Evolutionary conservation across 2,888 invertebrate genomes (phyloP).

Genomic region (Brenthis hecate): DNA sequence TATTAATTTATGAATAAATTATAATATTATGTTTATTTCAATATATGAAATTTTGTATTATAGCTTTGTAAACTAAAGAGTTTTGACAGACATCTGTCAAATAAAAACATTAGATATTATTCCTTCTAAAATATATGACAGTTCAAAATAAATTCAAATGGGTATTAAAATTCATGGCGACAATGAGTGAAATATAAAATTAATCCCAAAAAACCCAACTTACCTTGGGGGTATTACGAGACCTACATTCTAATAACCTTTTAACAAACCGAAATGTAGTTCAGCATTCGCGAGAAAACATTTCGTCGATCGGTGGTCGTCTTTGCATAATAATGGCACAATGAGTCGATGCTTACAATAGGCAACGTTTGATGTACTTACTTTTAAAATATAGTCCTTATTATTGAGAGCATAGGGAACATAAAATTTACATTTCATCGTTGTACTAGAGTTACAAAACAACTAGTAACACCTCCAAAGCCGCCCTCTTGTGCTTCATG

Average conservation of each 20-base stretch:
- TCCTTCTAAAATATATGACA: too few relatives aligned
- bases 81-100: too few relatives aligned
- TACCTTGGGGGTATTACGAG: constrained; percentile 66
- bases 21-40: too few relatives aligned
- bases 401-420: constrained; percentile 20
- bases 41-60: too few relatives aligned
- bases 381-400: constrained; percentile 21
- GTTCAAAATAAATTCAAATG: too few relatives aligned
- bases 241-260: constrained; percentile 78
- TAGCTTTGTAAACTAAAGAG: too few relatives aligned
- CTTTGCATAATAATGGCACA: constrained; percentile 79
- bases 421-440: constrained; percentile 9
- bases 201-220: constrained; percentile 38
- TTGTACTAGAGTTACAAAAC: constrained; percentile 62
- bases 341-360: constrained; percentile 56
- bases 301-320: constrained; percentile 63
- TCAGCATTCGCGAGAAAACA: constrained; percentile 58
- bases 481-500: constrained; percentile 64
- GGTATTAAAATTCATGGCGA: constrained; percentile 17
- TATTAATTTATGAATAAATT: too few relatives aligned
- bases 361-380: constrained; percentile 12
- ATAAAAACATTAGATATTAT: too few relatives aligned
- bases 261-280: constrained; percentile 62
- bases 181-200: constrained; percentile 19
- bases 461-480: constrained; percentile 62